Percentiles rank a stretch among this genome's conserved stretches.
Conservation (phyloP, 37 sponge, comb jelly and placozoan genomes). For the Eunapius fragilis region DNA sequence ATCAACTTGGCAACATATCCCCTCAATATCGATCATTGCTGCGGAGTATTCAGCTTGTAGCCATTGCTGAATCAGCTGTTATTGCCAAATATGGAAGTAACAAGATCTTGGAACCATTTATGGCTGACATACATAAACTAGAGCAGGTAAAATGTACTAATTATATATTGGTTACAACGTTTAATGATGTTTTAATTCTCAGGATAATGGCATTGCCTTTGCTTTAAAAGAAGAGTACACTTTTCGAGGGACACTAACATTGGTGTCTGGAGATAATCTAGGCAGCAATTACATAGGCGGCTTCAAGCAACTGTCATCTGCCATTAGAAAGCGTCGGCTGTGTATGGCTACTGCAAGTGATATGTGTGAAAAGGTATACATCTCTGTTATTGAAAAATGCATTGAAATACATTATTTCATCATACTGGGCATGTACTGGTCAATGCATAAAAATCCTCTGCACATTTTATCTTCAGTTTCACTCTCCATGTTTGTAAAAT, state of each 20-base stretch:
- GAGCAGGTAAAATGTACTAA: slow-evolving; percentile 29
- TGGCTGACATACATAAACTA: slow-evolving; percentile 28
- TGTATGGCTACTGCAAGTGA: slow-evolving; percentile 52
- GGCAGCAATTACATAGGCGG: slow-evolving; percentile 46
- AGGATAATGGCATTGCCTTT: slow-evolving; percentile 39
- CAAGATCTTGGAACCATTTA: slow-evolving; percentile 37
- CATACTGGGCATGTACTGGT: background rate
- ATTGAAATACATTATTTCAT: background rate
- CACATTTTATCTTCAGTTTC: too few relatives aligned
- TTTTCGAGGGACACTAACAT: slow-evolving; percentile 45
- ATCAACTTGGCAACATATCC: slow-evolving; percentile 35
- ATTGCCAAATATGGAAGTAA: slow-evolving; percentile 44
- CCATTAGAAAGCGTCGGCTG: slow-evolving; percentile 52
- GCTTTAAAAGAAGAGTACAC: background rate
- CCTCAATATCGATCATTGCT: slow-evolving; percentile 40
- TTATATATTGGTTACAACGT: background rate
- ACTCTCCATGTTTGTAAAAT: too few relatives aligned
- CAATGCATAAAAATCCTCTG: too few relatives aligned
- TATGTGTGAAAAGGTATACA: slow-evolving; percentile 47
- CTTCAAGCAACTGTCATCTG: slow-evolving; percentile 42
- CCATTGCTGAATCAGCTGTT: slow-evolving; percentile 14
- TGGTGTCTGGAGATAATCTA: slow-evolving; percentile 60
- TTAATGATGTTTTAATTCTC: slow-evolving; percentile 9
- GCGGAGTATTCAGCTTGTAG: slow-evolving; percentile 32
- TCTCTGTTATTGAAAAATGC: background rate